Evolutionary conservation across 1,140 invertebrate species (phyloP).

Genomic region (Eciton burchellii): DNA sequence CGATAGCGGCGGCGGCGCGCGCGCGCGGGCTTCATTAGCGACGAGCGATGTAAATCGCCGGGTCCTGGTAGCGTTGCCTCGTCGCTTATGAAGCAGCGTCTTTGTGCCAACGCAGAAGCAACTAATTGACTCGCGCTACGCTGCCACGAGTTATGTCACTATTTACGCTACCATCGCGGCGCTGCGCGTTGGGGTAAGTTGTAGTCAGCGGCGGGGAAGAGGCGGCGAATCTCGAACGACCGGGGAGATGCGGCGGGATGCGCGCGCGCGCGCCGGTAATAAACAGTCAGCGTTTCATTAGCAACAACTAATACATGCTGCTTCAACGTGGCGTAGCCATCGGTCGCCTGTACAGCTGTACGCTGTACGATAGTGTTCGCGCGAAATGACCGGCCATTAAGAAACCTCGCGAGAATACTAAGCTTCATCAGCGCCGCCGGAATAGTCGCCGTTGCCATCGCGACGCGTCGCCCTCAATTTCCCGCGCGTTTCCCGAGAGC

Average conservation of each 20-base stretch:
- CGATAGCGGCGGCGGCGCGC: conserved; percentile 52
- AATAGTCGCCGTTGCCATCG: background rate
- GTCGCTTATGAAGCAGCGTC: conserved; percentile 60
- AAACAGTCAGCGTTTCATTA: conserved; percentile 71
- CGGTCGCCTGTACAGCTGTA: conserved; percentile 62
- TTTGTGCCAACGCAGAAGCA: conserved; percentile 59
- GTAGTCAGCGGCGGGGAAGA: background rate
- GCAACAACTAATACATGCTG: conserved; percentile 72
- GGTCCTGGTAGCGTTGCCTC: conserved; percentile 48
- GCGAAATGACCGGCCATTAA: conserved; percentile 63
- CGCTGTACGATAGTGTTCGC: conserved; percentile 63
- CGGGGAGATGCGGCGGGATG: too few relatives aligned
- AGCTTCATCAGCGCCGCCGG: conserved; percentile 61
- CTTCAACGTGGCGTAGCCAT: conserved; percentile 71
- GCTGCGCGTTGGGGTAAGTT: background rate
- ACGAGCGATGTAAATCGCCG: conserved; percentile 48
- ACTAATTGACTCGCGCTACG: conserved; percentile 74
- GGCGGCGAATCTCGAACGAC: conserved; percentile 14
- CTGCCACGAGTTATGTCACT: conserved; percentile 73
- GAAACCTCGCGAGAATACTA: conserved; percentile 61
- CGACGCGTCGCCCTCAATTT: conserved; percentile 52
- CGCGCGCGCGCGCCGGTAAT: conserved; percentile 60
- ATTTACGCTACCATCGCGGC: conserved; percentile 62
- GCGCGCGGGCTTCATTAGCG: conserved; percentile 68
- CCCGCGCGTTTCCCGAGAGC: background rate